These are phyloP conservation scores for Drosophila nigromelanica DNA, from an alignment of 1,140 invertebrate species.

Conservation along the genomic window DNA sequence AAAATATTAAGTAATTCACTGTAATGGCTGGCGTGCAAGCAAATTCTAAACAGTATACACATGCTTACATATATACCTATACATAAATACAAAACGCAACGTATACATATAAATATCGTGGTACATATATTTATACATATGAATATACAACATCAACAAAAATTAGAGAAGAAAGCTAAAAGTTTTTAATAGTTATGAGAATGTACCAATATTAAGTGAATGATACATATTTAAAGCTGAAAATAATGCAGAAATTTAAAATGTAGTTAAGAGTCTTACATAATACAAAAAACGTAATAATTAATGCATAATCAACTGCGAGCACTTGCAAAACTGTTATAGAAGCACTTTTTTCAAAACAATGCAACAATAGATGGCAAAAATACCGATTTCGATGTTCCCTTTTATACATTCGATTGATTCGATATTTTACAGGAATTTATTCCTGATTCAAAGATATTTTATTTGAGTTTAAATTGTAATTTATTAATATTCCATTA, in stretches of 20 bases:
- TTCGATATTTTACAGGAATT: too few relatives aligned
- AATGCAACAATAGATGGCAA: constrained; percentile 24
- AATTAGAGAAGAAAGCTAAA: constrained; percentile 31
- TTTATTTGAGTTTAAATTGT: constrained; percentile 54
- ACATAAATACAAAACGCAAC: constrained; percentile 34
- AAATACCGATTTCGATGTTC: neutral
- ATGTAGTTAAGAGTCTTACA: constrained; percentile 60
- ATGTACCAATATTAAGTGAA: constrained; percentile 63
- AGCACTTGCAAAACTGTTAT: constrained; percentile 65
- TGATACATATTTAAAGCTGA: constrained; percentile 76
- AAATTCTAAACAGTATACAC: constrained; percentile 60
- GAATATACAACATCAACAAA: constrained; percentile 22
- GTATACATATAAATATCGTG: constrained; percentile 58
- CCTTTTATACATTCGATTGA: neutral
- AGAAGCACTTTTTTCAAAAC: constrained; percentile 56
- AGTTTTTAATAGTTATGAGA: constrained; percentile 63
- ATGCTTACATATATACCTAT: constrained; percentile 43
- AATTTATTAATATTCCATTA: constrained; percentile 60
- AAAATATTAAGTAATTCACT: constrained; percentile 35
- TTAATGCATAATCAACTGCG: constrained; percentile 58
- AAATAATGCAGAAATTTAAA: constrained; percentile 77
- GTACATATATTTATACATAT: constrained; percentile 67
- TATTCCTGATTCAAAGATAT: constrained; percentile 3
- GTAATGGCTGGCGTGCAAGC: constrained; percentile 55
- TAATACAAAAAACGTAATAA: constrained; percentile 58